Base-by-base conservation (phyloP, 2,797 vertebrate genomes). In the Xenops minutus region DNA sequence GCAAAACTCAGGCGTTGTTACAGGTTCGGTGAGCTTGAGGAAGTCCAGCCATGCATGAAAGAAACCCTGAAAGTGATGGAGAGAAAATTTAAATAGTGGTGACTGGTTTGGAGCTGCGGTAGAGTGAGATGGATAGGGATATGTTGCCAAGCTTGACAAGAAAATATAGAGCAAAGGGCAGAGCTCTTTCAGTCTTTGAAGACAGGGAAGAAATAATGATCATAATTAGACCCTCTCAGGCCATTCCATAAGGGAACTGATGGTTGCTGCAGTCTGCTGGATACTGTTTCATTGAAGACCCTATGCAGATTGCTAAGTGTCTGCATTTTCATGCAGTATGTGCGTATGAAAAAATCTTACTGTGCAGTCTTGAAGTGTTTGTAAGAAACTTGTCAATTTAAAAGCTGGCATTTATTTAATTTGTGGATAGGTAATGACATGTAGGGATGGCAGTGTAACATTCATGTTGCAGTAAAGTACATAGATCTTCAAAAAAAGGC, bases 51-150 rank as follows among this genome's bases (percentile, higher is more conserved):
- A 39, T 43, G 84, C 9, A 0, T 94, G 92, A 91, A 90, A 89
- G 68, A 72, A 91, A 61, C 51, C 30, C 6, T 43, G 86, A 64
- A 85, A 62, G 64, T 89, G 88, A 95, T 85, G 85, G 94, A 94
- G 72, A 79, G 86, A 51, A 92, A 85, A 85, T 72, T 24, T 94
- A 89, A 96, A 20, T 68, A 29, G 7, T 21, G 30, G 20, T 83
- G 95, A 92, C 91, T 79, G 52, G 68, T 22, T 74, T 49, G 64
- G 75, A 93, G 64, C 56, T 89, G 67, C 0, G 0, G 22, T 36
- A 18, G 76, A 74, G 67, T 12, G 3, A 92, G 61, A 69, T 0
- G 1, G 30, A 27, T 67, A 22, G n/a, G n/a, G 24, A 16, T 59
- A 3, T 12, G 7, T 51, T 83, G 39, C 75, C 62, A 54, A 37